phyloP scores from a whole-genome alignment of 2,888 invertebrate genomes.

The Ennomos fuscantarius region DNA sequence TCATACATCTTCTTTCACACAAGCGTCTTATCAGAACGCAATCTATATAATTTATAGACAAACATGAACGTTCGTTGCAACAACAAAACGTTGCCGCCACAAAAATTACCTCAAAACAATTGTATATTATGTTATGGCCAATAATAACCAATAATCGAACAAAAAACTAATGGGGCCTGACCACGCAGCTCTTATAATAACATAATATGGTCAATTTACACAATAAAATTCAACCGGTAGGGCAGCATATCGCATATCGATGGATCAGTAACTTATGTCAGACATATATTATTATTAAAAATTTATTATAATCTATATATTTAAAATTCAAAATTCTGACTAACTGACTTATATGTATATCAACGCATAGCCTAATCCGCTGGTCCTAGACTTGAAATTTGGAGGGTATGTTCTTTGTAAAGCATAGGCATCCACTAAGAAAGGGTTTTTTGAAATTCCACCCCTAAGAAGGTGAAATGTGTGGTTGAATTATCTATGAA shows the following conservation, averaged over 20 bases:
- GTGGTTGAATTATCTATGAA: no score
- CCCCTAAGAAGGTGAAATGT: no score
- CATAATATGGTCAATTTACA: constrained; percentile 72
- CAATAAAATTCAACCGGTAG: constrained; percentile 73
- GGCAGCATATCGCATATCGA: constrained; percentile 7
- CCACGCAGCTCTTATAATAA: constrained; percentile 69
- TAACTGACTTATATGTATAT: no score
- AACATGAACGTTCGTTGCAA: constrained; percentile 24
- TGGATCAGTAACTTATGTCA: constrained; percentile 4
- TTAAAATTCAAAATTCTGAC: no score
- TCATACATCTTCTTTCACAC: no score
- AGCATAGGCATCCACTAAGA: no score
- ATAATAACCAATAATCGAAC: constrained; percentile 45
- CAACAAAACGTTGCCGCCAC: constrained; percentile 19
- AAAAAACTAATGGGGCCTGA: constrained; percentile 73
- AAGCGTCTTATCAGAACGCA: constrained; percentile 13
- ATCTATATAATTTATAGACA: constrained; percentile 31
- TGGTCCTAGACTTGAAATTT: no score
- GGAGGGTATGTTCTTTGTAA: no score
- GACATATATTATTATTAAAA: no score
- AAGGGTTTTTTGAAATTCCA: no score
- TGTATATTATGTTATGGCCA: constrained; percentile 32
- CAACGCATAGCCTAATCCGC: no score
- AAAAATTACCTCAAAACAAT: constrained; percentile 28
- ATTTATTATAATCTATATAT: no score